These are phyloP conservation scores for Aplocera efformata DNA, from an alignment of 2,888 invertebrate genomes.

Conservation along the genomic window DNA sequence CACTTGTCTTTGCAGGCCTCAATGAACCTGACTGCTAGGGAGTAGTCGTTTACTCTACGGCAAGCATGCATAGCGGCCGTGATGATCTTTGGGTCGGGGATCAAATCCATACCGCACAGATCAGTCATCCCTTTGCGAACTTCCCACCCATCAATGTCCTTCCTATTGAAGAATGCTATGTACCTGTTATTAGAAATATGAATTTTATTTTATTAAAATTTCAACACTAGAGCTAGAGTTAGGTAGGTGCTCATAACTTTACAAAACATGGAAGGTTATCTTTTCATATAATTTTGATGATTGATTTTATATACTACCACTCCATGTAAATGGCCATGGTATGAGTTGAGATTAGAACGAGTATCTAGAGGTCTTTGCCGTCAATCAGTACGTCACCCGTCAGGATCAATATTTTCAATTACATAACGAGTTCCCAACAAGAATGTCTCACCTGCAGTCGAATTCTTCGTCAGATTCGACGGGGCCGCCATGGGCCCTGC, in stretches of 20 bases:
- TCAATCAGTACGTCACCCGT: conserved; percentile 16
- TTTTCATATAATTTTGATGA: conserved; percentile 2
- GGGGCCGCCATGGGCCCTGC: conserved; percentile 67
- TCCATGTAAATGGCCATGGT: too few species aligned
- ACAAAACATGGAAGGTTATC: conserved; percentile 8
- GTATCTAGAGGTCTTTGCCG: too few species aligned
- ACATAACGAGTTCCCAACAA: conserved; percentile 64
- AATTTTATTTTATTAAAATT: too few species aligned
- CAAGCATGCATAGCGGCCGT: conserved; percentile 93
- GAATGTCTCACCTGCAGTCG: conserved; percentile 82
- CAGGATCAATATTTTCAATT: conserved; percentile 51
- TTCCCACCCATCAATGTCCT: conserved; percentile 97
- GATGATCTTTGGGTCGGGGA: conserved; percentile 95
- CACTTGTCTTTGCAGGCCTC: conserved; percentile 96
- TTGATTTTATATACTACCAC: background rate
- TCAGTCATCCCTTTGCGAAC: conserved; percentile 95
- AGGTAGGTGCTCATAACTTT: too few species aligned
- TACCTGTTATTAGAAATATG: conserved; percentile 73
- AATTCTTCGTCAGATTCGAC: conserved; percentile 92
- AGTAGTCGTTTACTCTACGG: conserved; percentile 95
- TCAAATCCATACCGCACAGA: conserved; percentile 92
- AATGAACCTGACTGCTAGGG: conserved; percentile 94
- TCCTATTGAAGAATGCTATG: conserved; percentile 90
- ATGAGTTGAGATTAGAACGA: too few species aligned
- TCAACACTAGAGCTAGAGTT: too few species aligned